These are phyloP conservation scores for Melanotaenia boesemani DNA, from an alignment of 2,797 vertebrate species.

Conservation along the genomic window DNA sequence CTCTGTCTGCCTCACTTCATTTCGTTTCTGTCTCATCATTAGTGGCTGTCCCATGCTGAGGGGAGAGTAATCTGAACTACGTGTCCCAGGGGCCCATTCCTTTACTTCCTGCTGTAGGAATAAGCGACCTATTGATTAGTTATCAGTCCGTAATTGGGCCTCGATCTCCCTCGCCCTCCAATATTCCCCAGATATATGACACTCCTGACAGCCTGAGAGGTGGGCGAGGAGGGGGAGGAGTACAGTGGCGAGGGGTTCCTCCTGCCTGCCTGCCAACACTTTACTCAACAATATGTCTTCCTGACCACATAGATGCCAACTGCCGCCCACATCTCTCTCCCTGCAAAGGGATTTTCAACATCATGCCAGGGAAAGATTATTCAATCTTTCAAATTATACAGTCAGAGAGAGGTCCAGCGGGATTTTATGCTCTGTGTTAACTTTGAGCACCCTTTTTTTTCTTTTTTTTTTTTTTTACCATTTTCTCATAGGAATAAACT, in stretches of 20 bases:
- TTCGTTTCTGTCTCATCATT: slow-evolving; percentile 89
- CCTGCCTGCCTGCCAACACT: slow-evolving; percentile 91
- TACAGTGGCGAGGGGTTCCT: slow-evolving; percentile 40
- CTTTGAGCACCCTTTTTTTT: slow-evolving; percentile 62
- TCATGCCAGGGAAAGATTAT: slow-evolving; percentile 69
- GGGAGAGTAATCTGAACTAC: slow-evolving; percentile 98
- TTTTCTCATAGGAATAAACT: slow-evolving; percentile 80
- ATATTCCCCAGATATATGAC: slow-evolving; percentile 90
- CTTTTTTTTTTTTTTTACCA: slow-evolving; percentile 46
- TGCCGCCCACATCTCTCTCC: slow-evolving; percentile 61
- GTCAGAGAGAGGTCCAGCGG: slow-evolving; percentile 65
- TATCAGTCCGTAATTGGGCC: slow-evolving; percentile 99
- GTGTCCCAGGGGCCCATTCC: slow-evolving; percentile 96
- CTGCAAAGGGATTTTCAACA: slow-evolving; percentile 70
- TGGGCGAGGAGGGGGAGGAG: slow-evolving; percentile 53
- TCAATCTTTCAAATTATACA: slow-evolving; percentile 76
- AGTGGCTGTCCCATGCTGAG: slow-evolving; percentile 93
- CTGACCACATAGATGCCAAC: slow-evolving; percentile 86
- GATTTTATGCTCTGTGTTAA: slow-evolving; percentile 73
- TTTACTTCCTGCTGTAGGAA: slow-evolving; percentile 99
- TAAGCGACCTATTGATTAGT: slow-evolving; percentile 99
- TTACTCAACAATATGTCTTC: slow-evolving; percentile 95
- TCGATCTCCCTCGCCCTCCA: slow-evolving; percentile 92
- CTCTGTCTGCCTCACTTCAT: slow-evolving; percentile 63
- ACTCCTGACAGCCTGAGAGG: slow-evolving; percentile 90